Evolutionary conservation across 2,113 vertebrate genomes (phyloP).

Genomic region (Antechinus stuartii): DNA sequence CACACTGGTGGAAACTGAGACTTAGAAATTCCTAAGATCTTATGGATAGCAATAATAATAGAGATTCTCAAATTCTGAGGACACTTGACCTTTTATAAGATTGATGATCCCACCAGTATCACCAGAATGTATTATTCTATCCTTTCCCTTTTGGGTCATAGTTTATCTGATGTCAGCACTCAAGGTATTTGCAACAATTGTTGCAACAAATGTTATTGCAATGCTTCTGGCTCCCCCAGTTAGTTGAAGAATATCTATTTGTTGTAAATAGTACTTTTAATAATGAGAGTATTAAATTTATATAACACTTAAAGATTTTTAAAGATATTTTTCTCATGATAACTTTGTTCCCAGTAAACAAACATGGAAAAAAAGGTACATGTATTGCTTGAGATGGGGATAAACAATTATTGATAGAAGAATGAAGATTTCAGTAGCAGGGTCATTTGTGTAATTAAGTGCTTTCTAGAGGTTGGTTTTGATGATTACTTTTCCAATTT

Average conservation of each 20-base stretch:
- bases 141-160: conserved; percentile 62
- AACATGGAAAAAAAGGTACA: background rate
- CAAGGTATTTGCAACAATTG: background rate
- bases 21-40: background rate
- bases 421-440: background rate
- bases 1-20: background rate
- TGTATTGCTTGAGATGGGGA: background rate
- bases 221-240: conserved; percentile 68
- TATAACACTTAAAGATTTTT: background rate
- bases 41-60: background rate
- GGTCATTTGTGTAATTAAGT: conserved; percentile 12
- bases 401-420: conserved; percentile 1
- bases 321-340: background rate
- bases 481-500: conserved; percentile 40
- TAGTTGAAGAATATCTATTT: conserved; percentile 62
- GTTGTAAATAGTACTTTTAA: conserved; percentile 32
- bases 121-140: conserved; percentile 43
- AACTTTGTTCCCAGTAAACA: background rate
- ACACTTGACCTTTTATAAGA: conserved; percentile 54
- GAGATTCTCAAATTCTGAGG: background rate
- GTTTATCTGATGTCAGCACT: conserved; percentile 69
- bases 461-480: background rate
- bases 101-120: conserved; percentile 58
- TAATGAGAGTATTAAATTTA: background rate
- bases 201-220: conserved; percentile 65